Conservation (phyloP, 1,140 invertebrate species). For the Metaphire vulgaris region DNA sequence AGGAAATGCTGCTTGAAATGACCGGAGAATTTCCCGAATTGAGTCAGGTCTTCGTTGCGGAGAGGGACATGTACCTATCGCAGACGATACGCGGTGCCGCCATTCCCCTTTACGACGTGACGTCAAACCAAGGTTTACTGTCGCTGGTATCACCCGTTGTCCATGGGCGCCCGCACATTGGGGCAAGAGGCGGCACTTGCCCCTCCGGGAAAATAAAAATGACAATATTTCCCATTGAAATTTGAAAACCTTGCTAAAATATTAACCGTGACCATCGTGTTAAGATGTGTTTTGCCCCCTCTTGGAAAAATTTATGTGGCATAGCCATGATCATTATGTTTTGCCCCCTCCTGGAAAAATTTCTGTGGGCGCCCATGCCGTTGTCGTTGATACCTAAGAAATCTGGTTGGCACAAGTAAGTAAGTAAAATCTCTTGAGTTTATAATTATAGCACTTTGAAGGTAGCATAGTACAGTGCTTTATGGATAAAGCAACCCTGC, state of each 20-base stretch:
- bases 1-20: constrained; percentile 83
- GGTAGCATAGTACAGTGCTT: background rate
- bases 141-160: too few species aligned
- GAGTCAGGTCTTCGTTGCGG: constrained; percentile 82
- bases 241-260: too few species aligned
- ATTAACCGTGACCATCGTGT: too few species aligned
- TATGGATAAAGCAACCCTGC: too few species aligned
- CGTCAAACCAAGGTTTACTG: background rate
- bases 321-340: too few species aligned
- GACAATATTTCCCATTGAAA: too few species aligned
- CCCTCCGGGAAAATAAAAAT: too few species aligned
- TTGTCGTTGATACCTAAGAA: background rate
- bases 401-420: background rate
- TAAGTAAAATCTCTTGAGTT: too few species aligned
- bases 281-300: too few species aligned
- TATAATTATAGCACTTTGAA: background rate
- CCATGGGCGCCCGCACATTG: background rate
- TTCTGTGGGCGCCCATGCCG: background rate
- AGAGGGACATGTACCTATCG: constrained; percentile 83
- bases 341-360: too few species aligned
- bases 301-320: too few species aligned
- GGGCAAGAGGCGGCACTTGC: too few species aligned
- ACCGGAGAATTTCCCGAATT: constrained; percentile 84
- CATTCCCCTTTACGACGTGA: background rate
- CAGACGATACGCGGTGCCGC: constrained; percentile 76